Evolutionary conservation across 2,113 vertebrate genomes (phyloP).

Genomic region (Glaucomys volans): DNA sequence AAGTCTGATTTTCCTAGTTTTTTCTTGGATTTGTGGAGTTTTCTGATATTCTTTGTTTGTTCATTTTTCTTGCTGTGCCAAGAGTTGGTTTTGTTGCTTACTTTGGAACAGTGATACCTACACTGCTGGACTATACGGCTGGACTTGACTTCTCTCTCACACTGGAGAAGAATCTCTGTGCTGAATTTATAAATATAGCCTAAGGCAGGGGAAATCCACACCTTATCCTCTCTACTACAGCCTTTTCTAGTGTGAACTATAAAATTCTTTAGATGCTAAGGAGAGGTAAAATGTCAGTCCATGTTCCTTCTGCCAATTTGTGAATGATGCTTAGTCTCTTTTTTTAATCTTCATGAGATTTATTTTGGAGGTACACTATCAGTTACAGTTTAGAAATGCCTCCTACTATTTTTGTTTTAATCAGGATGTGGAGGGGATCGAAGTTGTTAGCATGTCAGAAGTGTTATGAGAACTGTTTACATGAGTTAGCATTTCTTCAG

Average conservation of each 20-base stretch:
- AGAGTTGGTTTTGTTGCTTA: not conserved
- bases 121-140: not conserved
- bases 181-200: constrained; percentile 25
- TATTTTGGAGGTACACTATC: not conserved
- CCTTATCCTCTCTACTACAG: not conserved
- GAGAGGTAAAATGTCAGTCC: not conserved
- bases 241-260: not conserved
- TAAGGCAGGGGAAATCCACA: not conserved
- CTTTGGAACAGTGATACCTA: not conserved
- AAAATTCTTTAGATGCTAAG: not conserved
- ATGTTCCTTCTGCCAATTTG: not conserved
- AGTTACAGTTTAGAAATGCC: not conserved
- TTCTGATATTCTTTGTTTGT: not conserved
- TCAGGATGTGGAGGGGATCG: not conserved
- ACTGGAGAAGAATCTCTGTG: not conserved
- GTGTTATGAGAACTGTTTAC: not conserved
- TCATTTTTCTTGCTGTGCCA: constrained; percentile 30
- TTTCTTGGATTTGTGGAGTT: not conserved
- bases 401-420: not conserved
- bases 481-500: constrained; percentile 28
- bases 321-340: not conserved
- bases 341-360: not conserved
- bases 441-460: not conserved
- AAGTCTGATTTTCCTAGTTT: not conserved
- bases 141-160: not conserved